Percentiles rank a stretch among this genome's conserved stretches.
phyloP scores from a whole-genome alignment of 2,113 vertebrate species.

The Calidris pugnax region DNA sequence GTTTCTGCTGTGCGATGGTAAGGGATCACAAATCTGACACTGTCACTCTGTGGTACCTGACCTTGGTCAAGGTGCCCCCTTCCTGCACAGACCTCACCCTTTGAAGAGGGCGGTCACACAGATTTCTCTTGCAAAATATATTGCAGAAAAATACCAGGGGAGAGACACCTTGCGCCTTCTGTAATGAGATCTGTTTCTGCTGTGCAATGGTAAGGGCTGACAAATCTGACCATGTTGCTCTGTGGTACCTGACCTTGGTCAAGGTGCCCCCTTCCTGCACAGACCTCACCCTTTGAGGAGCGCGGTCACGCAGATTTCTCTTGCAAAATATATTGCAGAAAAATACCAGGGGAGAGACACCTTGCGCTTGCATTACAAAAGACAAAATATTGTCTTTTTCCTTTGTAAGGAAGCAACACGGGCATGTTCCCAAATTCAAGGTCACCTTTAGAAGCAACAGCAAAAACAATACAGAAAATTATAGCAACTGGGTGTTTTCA shows the following conservation, averaged over 20 bases:
- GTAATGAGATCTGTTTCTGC: no score
- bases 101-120: background rate
- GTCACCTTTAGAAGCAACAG: background rate
- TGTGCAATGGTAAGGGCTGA: no score
- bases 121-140: background rate
- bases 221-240: rapidly evolving
- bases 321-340: background rate
- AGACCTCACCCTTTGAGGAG: background rate
- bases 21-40: background rate
- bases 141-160: background rate
- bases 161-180: no score
- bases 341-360: background rate
- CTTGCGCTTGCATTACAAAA: background rate
- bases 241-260: background rate
- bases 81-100: background rate
- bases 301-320: background rate
- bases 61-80: background rate
- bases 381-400: background rate
- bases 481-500: background rate
- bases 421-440: background rate
- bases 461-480: background rate
- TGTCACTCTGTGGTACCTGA: background rate
- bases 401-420: background rate
- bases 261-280: background rate
- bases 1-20: background rate